Evolutionary conservation across 2,888 invertebrate species (phyloP).

Genomic region (Amblyteles armatorius): DNA sequence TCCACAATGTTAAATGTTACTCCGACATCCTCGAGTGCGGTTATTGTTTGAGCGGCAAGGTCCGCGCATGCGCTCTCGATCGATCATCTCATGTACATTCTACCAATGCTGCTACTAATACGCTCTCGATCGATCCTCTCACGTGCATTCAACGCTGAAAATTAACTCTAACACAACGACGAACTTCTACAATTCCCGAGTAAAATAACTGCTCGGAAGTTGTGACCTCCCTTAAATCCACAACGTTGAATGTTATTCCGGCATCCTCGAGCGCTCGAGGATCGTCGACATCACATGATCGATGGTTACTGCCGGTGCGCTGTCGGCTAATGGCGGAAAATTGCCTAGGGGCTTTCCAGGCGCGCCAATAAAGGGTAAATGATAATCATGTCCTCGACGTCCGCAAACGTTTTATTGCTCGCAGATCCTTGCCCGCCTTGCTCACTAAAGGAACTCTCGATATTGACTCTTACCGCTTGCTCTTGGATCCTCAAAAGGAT

Average conservation of each 20-base stretch:
- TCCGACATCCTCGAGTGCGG: background rate
- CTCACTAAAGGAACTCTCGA: background rate
- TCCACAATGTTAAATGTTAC: background rate
- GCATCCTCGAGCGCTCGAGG: background rate
- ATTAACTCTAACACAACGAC: too few species aligned
- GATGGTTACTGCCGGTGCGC: background rate
- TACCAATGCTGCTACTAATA: too few species aligned
- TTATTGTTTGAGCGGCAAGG: conserved; percentile 16
- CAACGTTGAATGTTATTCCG: background rate
- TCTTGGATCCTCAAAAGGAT: background rate
- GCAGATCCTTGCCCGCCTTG: background rate
- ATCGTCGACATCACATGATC: too few species aligned
- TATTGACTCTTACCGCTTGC: background rate
- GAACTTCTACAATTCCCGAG: too few species aligned
- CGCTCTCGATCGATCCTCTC: too few species aligned
- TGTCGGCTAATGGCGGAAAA: background rate
- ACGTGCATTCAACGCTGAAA: too few species aligned
- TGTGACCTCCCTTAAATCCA: background rate
- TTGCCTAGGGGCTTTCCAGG: background rate
- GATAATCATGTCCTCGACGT: conserved; percentile 17
- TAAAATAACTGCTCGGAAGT: background rate
- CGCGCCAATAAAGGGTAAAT: conserved; percentile 7
- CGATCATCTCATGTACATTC: background rate
- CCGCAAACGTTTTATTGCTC: background rate
- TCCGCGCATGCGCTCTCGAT: background rate